A percentile compares a stretch with the other conserved stretches of the same genome.
phyloP scores from a whole-genome alignment of 2,888 invertebrate species.

The Calliopum simillimum region DNA sequence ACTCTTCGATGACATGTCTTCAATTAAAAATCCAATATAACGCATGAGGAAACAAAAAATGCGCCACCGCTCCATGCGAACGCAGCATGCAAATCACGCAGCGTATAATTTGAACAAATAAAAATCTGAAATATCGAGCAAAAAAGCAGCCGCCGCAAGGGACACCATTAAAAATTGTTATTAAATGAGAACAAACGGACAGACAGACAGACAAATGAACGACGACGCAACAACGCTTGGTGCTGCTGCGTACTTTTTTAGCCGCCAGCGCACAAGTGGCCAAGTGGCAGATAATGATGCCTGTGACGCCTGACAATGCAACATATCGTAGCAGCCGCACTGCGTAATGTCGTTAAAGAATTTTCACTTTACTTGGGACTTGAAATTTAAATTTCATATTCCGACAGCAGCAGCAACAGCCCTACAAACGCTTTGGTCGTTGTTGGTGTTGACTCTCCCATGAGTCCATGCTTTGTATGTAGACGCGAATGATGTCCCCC shows the following conservation, averaged over 20 bases:
- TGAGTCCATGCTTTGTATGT: constrained; percentile 1
- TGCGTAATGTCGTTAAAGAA: constrained; percentile 8
- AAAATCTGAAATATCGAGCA: constrained; percentile 14
- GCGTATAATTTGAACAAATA: constrained; percentile 23
- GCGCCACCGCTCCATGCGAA: too few relatives aligned
- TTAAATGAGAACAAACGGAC: constrained; percentile 23
- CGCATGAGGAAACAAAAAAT: too few relatives aligned
- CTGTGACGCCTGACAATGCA: background rate
- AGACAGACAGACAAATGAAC: background rate
- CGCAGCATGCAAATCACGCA: constrained; percentile 18
- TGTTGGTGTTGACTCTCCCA: background rate
- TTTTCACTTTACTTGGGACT: too few relatives aligned
- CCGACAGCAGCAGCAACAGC: too few relatives aligned
- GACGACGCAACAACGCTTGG: constrained; percentile 15
- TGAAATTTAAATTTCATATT: too few relatives aligned
- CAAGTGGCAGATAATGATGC: constrained; percentile 13
- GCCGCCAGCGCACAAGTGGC: constrained; percentile 19
- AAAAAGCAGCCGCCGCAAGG: constrained; percentile 20
- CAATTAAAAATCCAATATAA: too few relatives aligned
- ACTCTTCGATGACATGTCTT: too few relatives aligned
- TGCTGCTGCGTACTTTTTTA: background rate
- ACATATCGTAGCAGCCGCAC: background rate
- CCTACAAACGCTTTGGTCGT: too few relatives aligned
- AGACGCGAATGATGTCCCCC: constrained; percentile 56
- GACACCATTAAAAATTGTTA: constrained; percentile 33